phyloP scores from a whole-genome alignment of 2,888 invertebrate genomes.

The Ceriagrion tenellum region DNA sequence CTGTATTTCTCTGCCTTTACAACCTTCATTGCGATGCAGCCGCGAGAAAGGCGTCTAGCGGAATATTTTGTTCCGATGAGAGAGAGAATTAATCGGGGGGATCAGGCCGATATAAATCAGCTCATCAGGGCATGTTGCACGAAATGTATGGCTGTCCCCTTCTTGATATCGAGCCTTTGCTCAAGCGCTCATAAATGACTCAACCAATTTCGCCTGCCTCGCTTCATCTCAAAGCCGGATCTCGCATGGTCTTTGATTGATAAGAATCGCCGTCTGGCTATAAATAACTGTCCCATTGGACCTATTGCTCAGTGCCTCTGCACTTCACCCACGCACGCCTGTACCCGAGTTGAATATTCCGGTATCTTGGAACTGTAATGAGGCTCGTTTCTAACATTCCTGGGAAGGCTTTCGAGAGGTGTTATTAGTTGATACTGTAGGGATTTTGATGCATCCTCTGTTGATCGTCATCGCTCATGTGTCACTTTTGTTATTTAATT shows the following conservation, averaged over 20 bases:
- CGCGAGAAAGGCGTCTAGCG: not conserved
- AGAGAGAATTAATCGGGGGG: not conserved
- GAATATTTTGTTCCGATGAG: not conserved
- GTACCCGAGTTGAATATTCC: too few species aligned
- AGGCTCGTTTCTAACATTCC: too few species aligned
- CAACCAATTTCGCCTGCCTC: not conserved
- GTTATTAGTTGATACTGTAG: too few species aligned
- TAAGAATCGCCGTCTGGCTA: not conserved
- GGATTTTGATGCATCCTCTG: too few species aligned
- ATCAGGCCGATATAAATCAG: not conserved
- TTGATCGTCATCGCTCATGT: too few species aligned
- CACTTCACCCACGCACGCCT: too few species aligned
- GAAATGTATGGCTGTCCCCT: not conserved
- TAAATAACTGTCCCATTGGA: not conserved
- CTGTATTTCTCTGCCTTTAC: slow-evolving; percentile 33
- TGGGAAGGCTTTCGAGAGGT: too few species aligned
- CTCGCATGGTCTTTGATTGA: not conserved
- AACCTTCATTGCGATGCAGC: not conserved
- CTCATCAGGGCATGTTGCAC: not conserved
- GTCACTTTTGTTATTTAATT: too few species aligned
- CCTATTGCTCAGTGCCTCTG: too few species aligned
- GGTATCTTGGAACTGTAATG: too few species aligned
- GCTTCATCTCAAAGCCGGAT: not conserved
- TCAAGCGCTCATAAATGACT: not conserved
- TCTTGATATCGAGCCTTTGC: not conserved